Evolutionary conservation across 2,888 invertebrate genomes (phyloP), one percentile per base, ranked within the genome.

Genomic region (Epiblema foenella): DNA sequence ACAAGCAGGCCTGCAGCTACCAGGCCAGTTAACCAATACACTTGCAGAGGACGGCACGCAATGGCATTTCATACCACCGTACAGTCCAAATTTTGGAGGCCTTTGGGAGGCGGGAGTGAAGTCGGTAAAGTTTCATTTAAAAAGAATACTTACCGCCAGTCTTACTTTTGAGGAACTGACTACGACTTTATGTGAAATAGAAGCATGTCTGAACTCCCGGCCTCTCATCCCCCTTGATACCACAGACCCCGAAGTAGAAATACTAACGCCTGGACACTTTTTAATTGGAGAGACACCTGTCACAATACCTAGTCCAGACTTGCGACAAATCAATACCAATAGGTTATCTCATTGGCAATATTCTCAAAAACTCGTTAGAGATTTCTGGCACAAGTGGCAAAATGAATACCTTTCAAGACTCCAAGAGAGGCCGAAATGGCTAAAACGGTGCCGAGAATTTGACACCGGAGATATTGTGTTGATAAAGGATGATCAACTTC

Each of bases 391-490:
- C 11, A 42, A 58, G 49, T 77, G 76, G 76, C 74, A 74, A 39
- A 8, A 33, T 10, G 75, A 76, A 56, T 76, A 76, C 46, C 33
- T 75, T 18, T 66, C 71, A 4, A 39, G 67, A 52, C 24, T 77
- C 0, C 75, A 77, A 42, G 68, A 73, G 12, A 20, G 74, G 29
- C 73, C 73, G 11, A 76, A 76, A 60, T 75, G 76, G 74, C 42
- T 62, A 0, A 73, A 72, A 62, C 39, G 46, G 15, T 12, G 20
- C 1, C 46, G 66, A 11, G 74, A 76, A 29, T 70, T 54, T 42
- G 63, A 72, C 15, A 46, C 71, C 15, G 76, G 77, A 18, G 73
- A 77, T 18, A 67, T 78, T n/a, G 76, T 78, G 1, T 42, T 78
- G 2, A 54, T 77, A 9, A 76, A 68, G 56, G 29, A 57, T 9